Percentiles rank a stretch among this genome's conserved stretches.
These are phyloP conservation scores for Bolinopsis microptera DNA, from an alignment of 37 sponge, comb jelly and placozoan genomes.

Conservation along the genomic window DNA sequence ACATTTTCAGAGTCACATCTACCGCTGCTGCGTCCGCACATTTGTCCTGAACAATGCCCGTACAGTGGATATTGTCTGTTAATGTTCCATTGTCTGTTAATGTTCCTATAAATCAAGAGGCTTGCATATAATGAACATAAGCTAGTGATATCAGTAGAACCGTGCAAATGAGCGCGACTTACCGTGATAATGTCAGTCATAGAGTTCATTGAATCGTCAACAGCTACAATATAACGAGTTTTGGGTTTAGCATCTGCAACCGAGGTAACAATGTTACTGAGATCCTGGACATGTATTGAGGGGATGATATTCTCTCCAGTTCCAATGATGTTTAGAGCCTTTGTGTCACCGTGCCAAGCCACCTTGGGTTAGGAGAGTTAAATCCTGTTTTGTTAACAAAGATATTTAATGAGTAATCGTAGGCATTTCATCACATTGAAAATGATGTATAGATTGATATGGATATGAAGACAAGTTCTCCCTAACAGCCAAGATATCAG, in stretches of 20 bases:
- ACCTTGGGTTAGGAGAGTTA: conserved; percentile 67
- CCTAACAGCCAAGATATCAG: too few relatives aligned
- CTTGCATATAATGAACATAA: too few relatives aligned
- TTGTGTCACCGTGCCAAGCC: conserved; percentile 81
- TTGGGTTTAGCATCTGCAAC: conserved; percentile 79
- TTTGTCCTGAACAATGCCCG: too few relatives aligned
- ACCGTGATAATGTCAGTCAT: conserved; percentile 84
- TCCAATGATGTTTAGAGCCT: conserved; percentile 79
- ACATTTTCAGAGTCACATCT: too few relatives aligned
- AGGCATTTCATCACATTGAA: neutral
- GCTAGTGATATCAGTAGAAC: too few relatives aligned
- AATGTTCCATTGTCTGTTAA: too few relatives aligned
- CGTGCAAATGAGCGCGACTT: neutral
- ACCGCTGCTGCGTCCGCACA: too few relatives aligned
- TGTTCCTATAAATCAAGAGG: too few relatives aligned
- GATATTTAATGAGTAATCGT: neutral
- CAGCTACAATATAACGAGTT: conserved; percentile 82
- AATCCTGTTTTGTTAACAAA: neutral
- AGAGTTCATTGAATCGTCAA: conserved; percentile 83
- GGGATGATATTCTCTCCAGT: conserved; percentile 89
- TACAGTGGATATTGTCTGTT: too few relatives aligned
- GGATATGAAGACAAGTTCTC: too few relatives aligned
- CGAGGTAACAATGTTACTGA: conserved; percentile 77
- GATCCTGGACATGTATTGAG: conserved; percentile 86
- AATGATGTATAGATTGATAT: neutral